Evolutionary conservation across 2,888 invertebrate species (phyloP), one percentile per base, ranked within the genome.

Genomic region (Heliconius ethilla): DNA sequence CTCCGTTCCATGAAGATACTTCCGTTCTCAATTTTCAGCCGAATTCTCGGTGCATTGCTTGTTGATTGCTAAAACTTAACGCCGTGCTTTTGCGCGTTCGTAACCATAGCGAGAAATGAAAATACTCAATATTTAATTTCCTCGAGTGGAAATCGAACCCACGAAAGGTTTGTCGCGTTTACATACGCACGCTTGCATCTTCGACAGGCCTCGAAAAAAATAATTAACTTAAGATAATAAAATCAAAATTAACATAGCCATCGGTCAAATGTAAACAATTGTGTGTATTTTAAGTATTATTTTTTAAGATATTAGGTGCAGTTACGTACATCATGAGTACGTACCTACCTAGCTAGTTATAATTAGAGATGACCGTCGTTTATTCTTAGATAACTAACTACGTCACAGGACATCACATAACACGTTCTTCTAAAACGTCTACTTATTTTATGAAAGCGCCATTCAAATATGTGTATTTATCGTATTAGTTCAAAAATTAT

Each of bases 301-400:
- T 59, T 59, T n/a, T 59, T n/a, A 59, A 59, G n/a, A 59, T 10
- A 63, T 45, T 10, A 78, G 51, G 65, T 76, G 70, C 65, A 76
- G 40, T 63, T 37, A 59, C 70, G 63, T 66, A 59, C 51, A 29
- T 66, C 70, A 67, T 62, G 69, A 78, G 33, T 33, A 33, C 73
- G 65, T 78, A 67, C 40, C 15, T 45, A 74, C 37, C 40, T 69
- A 74, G 29, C 69, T 62, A 59, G 40, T 59, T 91, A 92, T 90
- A 91, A 92, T 92, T 93, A 93, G 92, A 91, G 83, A 83, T 88
- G 89, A 89, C 89, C 87, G 89, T 88, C 90, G 89, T 91, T 91
- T 93, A 92, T 92, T 92, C 90, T 90, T 87, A 91, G 90, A 91
- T 89, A 87, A 86, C 87, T 89, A 87, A 86, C 87, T 85, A 87